Percentiles rank a stretch among this genome's conserved stretches.
Evolutionary conservation across 2,888 invertebrate species (phyloP).

Genomic region (Heliconius sara): DNA sequence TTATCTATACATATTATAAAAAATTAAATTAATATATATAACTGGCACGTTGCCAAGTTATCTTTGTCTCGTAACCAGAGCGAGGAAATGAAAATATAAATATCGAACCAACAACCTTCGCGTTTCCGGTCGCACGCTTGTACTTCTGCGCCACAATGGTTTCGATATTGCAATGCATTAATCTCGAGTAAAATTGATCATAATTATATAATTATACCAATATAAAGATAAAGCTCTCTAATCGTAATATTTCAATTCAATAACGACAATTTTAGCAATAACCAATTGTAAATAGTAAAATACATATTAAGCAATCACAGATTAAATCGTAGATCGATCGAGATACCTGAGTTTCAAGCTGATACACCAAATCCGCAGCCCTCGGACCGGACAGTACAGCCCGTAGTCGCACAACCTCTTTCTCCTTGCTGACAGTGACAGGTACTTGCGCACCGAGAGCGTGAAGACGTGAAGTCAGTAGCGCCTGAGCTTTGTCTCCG

Average conservation of each 20-base stretch:
- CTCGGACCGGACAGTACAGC: constrained; percentile 88
- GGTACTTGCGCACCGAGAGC: constrained; percentile 68
- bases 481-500: constrained; percentile 79
- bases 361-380: constrained; percentile 91
- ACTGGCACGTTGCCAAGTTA: too few species aligned
- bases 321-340: not conserved
- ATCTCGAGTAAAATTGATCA: too few species aligned
- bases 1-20: too few species aligned
- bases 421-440: constrained; percentile 70
- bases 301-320: not conserved
- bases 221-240: not conserved
- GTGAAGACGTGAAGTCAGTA: constrained; percentile 63
- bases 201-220: too few species aligned
- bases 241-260: not conserved
- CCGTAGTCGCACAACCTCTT: constrained; percentile 77
- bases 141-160: too few species aligned
- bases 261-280: not conserved
- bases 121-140: too few species aligned
- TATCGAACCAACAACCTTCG: too few species aligned
- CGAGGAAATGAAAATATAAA: too few species aligned
- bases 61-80: too few species aligned
- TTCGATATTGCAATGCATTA: too few species aligned
- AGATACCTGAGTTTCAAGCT: constrained; percentile 90
- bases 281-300: not conserved
- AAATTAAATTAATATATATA: too few species aligned